These are phyloP conservation scores for Lobophora halterata DNA, from an alignment of 2,888 invertebrate genomes.

Conservation along the genomic window DNA sequence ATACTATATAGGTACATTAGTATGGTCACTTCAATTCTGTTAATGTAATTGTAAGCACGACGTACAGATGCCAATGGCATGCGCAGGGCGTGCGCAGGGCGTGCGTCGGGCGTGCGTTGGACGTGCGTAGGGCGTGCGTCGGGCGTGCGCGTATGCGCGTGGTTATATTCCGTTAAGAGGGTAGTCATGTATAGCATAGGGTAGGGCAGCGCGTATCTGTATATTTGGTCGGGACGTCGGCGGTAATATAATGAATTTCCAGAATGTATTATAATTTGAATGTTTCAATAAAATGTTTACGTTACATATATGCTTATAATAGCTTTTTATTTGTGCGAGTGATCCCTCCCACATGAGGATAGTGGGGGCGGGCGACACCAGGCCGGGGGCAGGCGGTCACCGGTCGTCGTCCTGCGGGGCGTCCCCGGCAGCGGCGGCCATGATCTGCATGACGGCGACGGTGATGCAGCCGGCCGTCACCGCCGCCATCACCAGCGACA, in stretches of 20 bases:
- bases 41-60: not conserved
- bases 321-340: slow-evolving; percentile 35
- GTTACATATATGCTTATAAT: slow-evolving; percentile 68
- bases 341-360: not conserved
- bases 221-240: slow-evolving; percentile 42
- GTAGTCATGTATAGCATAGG: slow-evolving; percentile 22
- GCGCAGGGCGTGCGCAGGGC: slow-evolving; percentile 23
- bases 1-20: not conserved
- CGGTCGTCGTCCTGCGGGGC: slow-evolving; percentile 3
- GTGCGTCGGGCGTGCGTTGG: slow-evolving; percentile 46
- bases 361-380: not conserved
- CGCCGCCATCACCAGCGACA: slow-evolving; percentile 55
- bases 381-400: not conserved
- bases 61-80: slow-evolving; percentile 35
- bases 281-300: slow-evolving; percentile 77
- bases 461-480: slow-evolving; percentile 47
- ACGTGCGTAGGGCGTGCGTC: slow-evolving; percentile 44
- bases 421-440: slow-evolving; percentile 29
- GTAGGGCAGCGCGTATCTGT: slow-evolving; percentile 47
- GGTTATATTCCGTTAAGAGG: slow-evolving; percentile 19
- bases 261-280: slow-evolving; percentile 67
- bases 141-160: slow-evolving; percentile 49
- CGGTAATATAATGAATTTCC: slow-evolving; percentile 36
- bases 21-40: not conserved
- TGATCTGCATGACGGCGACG: slow-evolving; percentile 46